Evolutionary conservation across 2,888 invertebrate species (phyloP).

Genomic region (Tridacna crocea): DNA sequence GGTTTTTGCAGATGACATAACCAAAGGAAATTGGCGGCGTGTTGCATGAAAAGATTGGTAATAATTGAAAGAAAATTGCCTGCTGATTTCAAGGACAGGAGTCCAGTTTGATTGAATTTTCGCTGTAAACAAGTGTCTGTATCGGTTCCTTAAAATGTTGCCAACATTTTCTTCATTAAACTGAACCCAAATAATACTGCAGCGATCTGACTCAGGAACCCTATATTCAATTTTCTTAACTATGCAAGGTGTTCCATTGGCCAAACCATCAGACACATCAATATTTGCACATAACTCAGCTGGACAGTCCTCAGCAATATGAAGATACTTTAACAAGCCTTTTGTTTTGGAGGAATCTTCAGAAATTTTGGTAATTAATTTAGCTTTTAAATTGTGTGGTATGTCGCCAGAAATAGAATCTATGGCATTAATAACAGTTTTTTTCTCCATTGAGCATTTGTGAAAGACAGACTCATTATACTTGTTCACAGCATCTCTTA

Average conservation of each 20-base stretch:
- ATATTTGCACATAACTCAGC: conserved; percentile 47
- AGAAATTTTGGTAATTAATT: conserved; percentile 40
- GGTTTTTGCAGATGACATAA: conserved; percentile 53
- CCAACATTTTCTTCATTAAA: conserved; percentile 49
- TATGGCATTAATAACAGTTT: conserved; percentile 29
- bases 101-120: conserved; percentile 28
- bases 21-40: conserved; percentile 55
- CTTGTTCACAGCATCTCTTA: conserved; percentile 5
- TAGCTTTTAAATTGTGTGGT: conserved; percentile 13
- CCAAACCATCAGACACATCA: conserved; percentile 52
- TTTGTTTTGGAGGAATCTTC: conserved; percentile 37
- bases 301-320: conserved; percentile 16
- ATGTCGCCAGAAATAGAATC: conserved; percentile 43
- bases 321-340: conserved; percentile 23
- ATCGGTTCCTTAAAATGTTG: conserved; percentile 24
- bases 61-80: conserved; percentile 33
- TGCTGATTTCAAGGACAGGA: conserved; percentile 38
- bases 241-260: conserved; percentile 56
- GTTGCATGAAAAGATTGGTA: conserved; percentile 36
- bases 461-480: conserved; percentile 27
- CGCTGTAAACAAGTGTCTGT: conserved; percentile 36
- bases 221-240: conserved; percentile 42
- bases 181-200: conserved; percentile 52
- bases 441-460: conserved; percentile 3
- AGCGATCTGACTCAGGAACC: conserved; percentile 18